phyloP scores from a whole-genome alignment of 1,140 invertebrate genomes.

The Sarcophaga bullata region DNA sequence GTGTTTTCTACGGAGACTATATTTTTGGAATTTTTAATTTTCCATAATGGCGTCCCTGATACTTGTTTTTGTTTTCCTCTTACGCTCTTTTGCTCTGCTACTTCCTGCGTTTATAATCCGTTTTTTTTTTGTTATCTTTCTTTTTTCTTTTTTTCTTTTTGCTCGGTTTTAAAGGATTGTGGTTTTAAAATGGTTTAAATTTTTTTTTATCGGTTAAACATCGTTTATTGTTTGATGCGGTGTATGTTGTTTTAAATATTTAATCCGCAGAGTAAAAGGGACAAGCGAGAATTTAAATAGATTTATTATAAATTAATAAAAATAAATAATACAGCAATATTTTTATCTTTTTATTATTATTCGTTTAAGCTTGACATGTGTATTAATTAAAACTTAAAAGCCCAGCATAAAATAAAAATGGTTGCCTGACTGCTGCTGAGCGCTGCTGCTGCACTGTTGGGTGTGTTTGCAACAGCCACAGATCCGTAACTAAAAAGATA shows the following conservation, averaged over 20 bases:
- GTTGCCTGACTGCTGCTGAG: constrained; percentile 1
- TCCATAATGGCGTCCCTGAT: constrained; percentile 6
- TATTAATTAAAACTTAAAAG: constrained; percentile 24
- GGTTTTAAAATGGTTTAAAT: no score
- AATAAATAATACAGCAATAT: no score
- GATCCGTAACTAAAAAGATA: no score
- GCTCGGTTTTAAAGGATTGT: no score
- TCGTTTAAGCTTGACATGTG: not conserved
- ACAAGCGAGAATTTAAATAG: no score
- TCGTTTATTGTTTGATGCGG: no score
- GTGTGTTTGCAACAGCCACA: not conserved
- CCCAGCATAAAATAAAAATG: not conserved
- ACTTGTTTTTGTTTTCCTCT: not conserved
- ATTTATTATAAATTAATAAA: no score
- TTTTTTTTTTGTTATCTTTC: not conserved
- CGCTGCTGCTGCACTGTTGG: not conserved
- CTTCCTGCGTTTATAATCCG: not conserved
- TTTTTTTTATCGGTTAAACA: no score
- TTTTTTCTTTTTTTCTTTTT: no score
- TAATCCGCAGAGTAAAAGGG: no score
- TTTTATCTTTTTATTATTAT: not conserved
- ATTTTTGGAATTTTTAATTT: constrained; percentile 45
- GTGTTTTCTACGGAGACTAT: constrained; percentile 39
- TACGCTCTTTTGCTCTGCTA: not conserved
- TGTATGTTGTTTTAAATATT: no score